phyloP scores from a whole-genome alignment of 1,140 invertebrate genomes.

The Gryon sp. region DNA sequence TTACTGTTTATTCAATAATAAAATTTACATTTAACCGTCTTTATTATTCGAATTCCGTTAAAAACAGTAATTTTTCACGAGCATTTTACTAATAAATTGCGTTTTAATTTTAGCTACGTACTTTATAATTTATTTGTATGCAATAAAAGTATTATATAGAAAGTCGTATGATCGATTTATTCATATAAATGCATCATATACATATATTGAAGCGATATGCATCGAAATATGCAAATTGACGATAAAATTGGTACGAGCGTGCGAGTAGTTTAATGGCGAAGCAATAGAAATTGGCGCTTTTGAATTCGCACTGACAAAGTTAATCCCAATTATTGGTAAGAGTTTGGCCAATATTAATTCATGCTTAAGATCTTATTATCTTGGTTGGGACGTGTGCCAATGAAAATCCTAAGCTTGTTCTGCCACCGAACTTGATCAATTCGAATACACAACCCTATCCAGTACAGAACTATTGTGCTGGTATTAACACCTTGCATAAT shows the following conservation, averaged over 20 bases:
- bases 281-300: slow-evolving; percentile 43
- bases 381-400: slow-evolving; percentile 52
- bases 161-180: not conserved
- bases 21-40: no score
- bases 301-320: slow-evolving; percentile 35
- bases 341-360: slow-evolving; percentile 68
- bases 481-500: slow-evolving; percentile 79
- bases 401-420: slow-evolving; percentile 59
- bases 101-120: no score
- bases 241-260: slow-evolving; percentile 13
- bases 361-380: slow-evolving; percentile 58
- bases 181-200: not conserved
- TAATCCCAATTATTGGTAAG: slow-evolving; percentile 71
- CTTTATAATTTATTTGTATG: not conserved
- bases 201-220: slow-evolving; percentile 45
- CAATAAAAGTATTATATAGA: no score
- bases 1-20: no score
- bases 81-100: no score
- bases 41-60: no score
- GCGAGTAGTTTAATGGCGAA: slow-evolving; percentile 19
- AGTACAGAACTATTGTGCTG: slow-evolving; percentile 75
- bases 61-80: no score
- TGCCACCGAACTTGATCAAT: slow-evolving; percentile 68
- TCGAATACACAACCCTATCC: slow-evolving; percentile 70
- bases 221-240: slow-evolving; percentile 69